Percentiles rank a stretch among this genome's conserved stretches.
Conservation (phyloP, 1,140 invertebrate species). For the Bombus difficillimus region DNA sequence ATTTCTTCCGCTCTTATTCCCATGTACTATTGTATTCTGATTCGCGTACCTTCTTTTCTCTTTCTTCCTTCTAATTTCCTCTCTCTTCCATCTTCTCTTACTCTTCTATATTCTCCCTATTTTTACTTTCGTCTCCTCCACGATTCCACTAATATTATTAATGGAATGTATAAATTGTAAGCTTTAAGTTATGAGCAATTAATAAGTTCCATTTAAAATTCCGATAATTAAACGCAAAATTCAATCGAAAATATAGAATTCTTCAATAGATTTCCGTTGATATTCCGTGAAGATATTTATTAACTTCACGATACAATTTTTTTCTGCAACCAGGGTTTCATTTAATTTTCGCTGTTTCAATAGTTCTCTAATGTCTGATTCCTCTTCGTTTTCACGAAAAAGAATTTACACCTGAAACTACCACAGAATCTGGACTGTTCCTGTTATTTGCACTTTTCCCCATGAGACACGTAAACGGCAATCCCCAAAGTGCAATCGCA, state of each 20-base stretch:
- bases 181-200: no score
- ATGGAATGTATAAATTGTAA: no score
- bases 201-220: no score
- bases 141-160: no score
- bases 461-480: neutral
- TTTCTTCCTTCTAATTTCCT: no score
- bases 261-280: neutral
- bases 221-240: no score
- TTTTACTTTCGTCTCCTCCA: no score
- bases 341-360: neutral
- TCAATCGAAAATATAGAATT: neutral
- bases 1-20: no score
- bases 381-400: neutral
- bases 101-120: no score
- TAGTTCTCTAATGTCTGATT: neutral
- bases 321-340: neutral
- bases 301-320: neutral
- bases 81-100: no score
- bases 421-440: neutral
- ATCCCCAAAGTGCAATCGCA: constrained; percentile 1
- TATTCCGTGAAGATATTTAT: neutral
- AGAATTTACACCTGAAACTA: neutral
- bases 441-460: neutral
- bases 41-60: no score
- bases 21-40: no score